phyloP scores from a whole-genome alignment of 2,888 invertebrate genomes.

The Eulithis prunata region DNA sequence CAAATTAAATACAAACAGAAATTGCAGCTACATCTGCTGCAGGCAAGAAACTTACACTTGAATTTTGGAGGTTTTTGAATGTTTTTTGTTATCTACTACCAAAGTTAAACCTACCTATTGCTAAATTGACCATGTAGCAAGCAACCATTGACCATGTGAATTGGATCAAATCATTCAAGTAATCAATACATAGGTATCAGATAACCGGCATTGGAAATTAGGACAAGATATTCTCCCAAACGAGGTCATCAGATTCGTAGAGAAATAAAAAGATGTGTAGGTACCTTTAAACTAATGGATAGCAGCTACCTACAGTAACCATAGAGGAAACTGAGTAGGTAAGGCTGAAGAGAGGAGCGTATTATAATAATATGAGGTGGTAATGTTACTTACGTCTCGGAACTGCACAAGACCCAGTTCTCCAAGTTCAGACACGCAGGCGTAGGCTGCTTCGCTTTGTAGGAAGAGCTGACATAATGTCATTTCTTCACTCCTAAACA shows the following conservation, averaged over 20 bases:
- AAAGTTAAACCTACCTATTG: no score
- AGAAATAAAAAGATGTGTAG: background rate
- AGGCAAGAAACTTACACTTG: no score
- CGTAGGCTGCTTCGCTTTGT: constrained; percentile 99
- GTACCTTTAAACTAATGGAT: no score
- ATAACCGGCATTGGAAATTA: constrained; percentile 45
- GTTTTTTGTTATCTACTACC: no score
- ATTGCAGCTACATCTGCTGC: no score
- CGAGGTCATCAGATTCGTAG: constrained; percentile 57
- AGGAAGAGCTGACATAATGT: constrained; percentile 98
- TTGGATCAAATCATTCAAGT: constrained; percentile 21
- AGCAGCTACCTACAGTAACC: no score
- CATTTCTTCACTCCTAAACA: constrained; percentile 99
- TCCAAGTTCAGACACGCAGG: constrained; percentile 98
- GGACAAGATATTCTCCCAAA: constrained; percentile 49
- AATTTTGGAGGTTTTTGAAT: no score
- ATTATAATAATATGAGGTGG: constrained; percentile 36
- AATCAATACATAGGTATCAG: constrained; percentile 39
- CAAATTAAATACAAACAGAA: no score
- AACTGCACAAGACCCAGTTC: constrained; percentile 99
- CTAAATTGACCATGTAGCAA: no score
- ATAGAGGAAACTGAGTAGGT: background rate
- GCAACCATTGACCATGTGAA: background rate
- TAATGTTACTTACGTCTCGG: constrained; percentile 90
- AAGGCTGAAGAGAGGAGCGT: constrained; percentile 42